A percentile compares a stretch with the other conserved stretches of the same genome.
Evolutionary conservation across 2,113 vertebrate genomes (phyloP).

Genomic region (Chlorodrepanis virens): DNA sequence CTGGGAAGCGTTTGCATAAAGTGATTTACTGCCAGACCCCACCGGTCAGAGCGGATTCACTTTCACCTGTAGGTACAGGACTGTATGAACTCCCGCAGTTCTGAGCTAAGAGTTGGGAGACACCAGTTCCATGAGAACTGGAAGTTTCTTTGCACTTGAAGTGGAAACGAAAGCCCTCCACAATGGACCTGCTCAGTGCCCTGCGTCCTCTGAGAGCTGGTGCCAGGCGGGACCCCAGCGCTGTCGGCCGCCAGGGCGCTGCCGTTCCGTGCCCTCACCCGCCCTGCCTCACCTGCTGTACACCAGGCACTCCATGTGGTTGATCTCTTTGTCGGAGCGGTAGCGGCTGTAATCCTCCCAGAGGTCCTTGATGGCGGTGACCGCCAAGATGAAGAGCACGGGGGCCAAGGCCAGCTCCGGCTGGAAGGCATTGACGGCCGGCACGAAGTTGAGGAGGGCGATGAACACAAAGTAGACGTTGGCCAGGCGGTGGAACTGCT

Average conservation of each 20-base stretch:
- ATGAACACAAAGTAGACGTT: conserved; percentile 98
- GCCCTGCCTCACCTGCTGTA: conserved; percentile 83
- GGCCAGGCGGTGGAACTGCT: conserved; percentile 95
- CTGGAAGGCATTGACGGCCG: conserved; percentile 92
- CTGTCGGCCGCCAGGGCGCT: not conserved
- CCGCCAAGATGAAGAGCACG: conserved; percentile 92
- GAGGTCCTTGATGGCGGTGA: conserved; percentile 94
- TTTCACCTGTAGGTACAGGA: not conserved
- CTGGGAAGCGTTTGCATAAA: not conserved
- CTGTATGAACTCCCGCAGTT: not conserved
- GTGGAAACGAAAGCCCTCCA: not conserved
- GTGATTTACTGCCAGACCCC: not conserved
- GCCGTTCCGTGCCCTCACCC: not conserved
- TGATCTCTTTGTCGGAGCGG: conserved; percentile 91
- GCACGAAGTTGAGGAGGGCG: conserved; percentile 92
- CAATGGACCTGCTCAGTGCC: rapidly evolving
- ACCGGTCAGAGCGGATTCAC: rapidly evolving
- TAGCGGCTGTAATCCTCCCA: conserved; percentile 97
- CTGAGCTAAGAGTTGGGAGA: not conserved
- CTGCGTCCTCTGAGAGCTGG: not conserved
- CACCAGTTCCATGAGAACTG: not conserved
- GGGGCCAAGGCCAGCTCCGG: conserved; percentile 91
- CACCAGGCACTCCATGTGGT: conserved; percentile 94
- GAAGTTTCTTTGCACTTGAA: not conserved
- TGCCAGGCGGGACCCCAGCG: rapidly evolving